Conservation (phyloP, 2,113 vertebrate genomes). For the Pyxicephalus adspersus region DNA sequence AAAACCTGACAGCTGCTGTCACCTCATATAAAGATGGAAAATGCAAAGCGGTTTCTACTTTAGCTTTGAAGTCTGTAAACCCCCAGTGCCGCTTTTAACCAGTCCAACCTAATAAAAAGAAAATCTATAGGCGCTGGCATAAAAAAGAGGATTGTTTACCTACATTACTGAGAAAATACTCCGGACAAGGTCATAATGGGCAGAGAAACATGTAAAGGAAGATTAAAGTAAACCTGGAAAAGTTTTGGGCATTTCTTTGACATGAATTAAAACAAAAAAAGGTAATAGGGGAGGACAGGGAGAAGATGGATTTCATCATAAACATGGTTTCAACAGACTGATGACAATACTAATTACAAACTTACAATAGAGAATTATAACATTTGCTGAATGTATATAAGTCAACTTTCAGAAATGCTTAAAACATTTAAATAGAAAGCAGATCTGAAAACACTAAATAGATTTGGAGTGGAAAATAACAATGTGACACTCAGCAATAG, state of each 20-base stretch:
- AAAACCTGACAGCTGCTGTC: slow-evolving; percentile 20
- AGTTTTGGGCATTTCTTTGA: background rate
- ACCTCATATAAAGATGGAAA: background rate
- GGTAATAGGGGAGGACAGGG: background rate
- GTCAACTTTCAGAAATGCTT: slow-evolving; percentile 3
- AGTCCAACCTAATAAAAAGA: background rate
- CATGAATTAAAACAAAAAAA: background rate
- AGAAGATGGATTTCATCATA: background rate
- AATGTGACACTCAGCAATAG: too few relatives aligned
- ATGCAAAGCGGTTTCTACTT: slow-evolving; percentile 15
- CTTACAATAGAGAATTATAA: background rate
- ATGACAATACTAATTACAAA: slow-evolving; percentile 21
- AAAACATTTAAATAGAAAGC: too few relatives aligned
- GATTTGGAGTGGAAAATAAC: too few relatives aligned
- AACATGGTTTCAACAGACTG: background rate
- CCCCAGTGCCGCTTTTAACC: background rate
- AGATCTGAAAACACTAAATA: too few relatives aligned
- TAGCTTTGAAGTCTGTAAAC: slow-evolving; percentile 17
- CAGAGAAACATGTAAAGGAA: background rate
- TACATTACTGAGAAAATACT: background rate
- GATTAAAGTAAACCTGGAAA: background rate
- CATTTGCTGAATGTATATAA: background rate
- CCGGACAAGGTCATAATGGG: background rate
- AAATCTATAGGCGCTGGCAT: background rate
- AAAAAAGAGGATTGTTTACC: background rate